Percentiles rank a stretch among this genome's conserved stretches.
Evolutionary conservation across 1,140 invertebrate species (phyloP).

Genomic region (Notospermus geniculatus): DNA sequence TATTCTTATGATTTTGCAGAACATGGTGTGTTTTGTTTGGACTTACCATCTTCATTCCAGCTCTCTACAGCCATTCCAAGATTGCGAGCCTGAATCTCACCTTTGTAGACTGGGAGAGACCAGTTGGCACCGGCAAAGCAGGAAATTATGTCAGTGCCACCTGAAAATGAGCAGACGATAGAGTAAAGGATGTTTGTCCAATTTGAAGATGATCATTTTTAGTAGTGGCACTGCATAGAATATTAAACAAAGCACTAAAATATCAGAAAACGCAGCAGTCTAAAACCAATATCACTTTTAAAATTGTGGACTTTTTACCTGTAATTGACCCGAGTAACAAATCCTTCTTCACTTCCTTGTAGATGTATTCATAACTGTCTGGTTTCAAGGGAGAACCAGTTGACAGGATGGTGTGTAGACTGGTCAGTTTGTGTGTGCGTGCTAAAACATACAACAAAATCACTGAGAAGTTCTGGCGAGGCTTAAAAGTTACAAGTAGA

Average conservation of each 20-base stretch:
- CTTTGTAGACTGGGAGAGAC: constrained; percentile 59
- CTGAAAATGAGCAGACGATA: too few relatives aligned
- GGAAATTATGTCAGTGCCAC: constrained; percentile 64
- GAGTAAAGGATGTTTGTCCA: too few relatives aligned
- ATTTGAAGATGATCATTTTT: too few relatives aligned
- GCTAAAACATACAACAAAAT: constrained; percentile 29
- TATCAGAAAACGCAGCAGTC: not conserved
- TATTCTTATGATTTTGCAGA: too few relatives aligned
- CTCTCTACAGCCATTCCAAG: constrained; percentile 61
- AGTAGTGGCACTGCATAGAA: too few relatives aligned
- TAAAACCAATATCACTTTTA: not conserved
- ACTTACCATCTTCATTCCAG: constrained; percentile 56
- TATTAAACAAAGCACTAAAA: too few relatives aligned
- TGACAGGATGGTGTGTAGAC: constrained; percentile 60
- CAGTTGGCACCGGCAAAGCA: constrained; percentile 64
- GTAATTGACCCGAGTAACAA: constrained; percentile 63
- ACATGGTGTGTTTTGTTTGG: too few relatives aligned
- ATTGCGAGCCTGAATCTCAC: constrained; percentile 61
- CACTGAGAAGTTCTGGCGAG: too few relatives aligned
- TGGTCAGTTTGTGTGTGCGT: constrained; percentile 55
- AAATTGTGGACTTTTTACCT: constrained; percentile 39
- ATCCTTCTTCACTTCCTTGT: constrained; percentile 60
- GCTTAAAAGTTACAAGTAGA: too few relatives aligned
- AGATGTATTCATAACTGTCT: constrained; percentile 62
- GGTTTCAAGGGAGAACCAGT: constrained; percentile 64